Evolutionary conservation across 2,113 vertebrate genomes (phyloP).

Genomic region (Zingel zingel): DNA sequence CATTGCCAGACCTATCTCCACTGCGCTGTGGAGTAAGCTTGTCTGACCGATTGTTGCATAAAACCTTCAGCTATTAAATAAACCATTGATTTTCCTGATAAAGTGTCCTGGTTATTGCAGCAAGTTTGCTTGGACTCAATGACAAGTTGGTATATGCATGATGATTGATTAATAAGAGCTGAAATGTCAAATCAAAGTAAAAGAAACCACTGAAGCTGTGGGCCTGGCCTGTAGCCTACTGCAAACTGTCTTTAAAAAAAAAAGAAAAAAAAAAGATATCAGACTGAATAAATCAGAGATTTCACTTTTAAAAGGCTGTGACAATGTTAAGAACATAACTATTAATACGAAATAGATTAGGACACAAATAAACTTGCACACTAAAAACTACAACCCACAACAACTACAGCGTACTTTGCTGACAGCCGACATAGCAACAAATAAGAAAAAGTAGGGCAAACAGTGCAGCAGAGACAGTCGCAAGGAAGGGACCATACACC

Average conservation of each 20-base stretch:
- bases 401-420: not conserved
- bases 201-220: not conserved
- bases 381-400: not conserved
- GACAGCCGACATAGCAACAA: conserved; percentile 20
- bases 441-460: conserved; percentile 66
- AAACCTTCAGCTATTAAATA: conserved; percentile 22
- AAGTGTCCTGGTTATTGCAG: conserved; percentile 1
- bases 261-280: not conserved
- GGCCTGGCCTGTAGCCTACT: not conserved
- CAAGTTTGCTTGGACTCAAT: conserved; percentile 18
- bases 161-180: not conserved
- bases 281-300: not conserved
- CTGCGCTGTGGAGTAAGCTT: too few species aligned
- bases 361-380: conserved; percentile 7
- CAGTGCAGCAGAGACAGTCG: conserved; percentile 48
- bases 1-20: too few species aligned
- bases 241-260: not conserved
- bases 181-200: not conserved
- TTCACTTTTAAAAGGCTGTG: not conserved
- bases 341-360: not conserved
- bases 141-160: not conserved
- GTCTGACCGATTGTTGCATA: conserved; percentile 28
- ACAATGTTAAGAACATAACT: not conserved
- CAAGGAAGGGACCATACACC: conserved; percentile 13
- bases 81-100: conserved; percentile 28